phyloP scores from a whole-genome alignment of 2,113 vertebrate genomes.

The Vulpes vulpes region DNA sequence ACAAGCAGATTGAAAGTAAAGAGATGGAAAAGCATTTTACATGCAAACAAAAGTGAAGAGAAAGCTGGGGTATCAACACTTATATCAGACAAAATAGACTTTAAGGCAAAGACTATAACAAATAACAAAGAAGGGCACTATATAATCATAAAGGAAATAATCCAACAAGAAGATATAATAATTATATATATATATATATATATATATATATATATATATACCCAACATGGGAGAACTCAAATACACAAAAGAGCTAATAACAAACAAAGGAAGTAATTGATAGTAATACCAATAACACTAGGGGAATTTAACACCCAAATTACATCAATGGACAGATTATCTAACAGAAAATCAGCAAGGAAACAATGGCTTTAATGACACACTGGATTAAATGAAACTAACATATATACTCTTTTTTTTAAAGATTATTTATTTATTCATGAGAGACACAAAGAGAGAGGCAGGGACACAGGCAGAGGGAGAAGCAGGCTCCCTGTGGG shows the following conservation, averaged over 20 bases:
- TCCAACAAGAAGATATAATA: background rate
- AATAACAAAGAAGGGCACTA: background rate
- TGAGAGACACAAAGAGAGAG: no score
- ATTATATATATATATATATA: background rate
- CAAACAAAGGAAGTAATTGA: background rate
- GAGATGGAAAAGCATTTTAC: background rate
- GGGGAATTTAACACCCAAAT: background rate
- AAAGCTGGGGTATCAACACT: background rate
- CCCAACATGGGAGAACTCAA: background rate
- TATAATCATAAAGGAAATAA: background rate
- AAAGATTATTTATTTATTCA: no score
- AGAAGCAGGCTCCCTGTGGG: no score
- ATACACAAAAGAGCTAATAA: background rate
- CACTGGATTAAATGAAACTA: background rate
- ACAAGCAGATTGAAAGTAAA: background rate
- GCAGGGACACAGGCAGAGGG: no score
- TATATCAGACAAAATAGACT: background rate
- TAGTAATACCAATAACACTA: background rate
- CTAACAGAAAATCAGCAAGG: background rate
- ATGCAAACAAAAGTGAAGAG: background rate
- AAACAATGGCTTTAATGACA: background rate
- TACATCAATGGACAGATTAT: background rate
- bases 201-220: background rate
- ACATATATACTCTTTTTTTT: background rate
- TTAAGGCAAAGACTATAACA: background rate